Conservation (phyloP, 2,113 vertebrate species). For the Alectura lathami region DNA sequence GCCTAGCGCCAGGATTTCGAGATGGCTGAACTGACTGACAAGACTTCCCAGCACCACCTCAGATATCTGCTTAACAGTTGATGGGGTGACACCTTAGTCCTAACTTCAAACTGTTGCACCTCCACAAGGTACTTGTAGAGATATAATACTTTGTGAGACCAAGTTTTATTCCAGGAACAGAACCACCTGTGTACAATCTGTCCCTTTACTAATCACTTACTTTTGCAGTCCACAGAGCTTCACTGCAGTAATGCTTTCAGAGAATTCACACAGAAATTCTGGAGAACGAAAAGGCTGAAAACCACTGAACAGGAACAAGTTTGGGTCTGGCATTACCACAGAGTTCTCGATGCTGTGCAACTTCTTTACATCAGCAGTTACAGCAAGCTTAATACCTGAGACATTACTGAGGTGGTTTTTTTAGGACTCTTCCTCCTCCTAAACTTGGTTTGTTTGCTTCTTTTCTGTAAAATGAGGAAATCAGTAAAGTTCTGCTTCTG, state of each 20-base stretch:
- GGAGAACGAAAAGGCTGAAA: background rate
- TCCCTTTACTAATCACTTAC: background rate
- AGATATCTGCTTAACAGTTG: background rate
- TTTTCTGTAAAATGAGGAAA: background rate
- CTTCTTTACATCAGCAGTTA: background rate
- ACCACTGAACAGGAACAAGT: background rate
- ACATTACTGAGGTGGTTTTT: background rate
- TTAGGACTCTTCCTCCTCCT: background rate
- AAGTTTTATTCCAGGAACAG: background rate
- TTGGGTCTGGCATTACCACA: background rate
- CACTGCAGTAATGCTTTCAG: background rate
- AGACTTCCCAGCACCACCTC: background rate
- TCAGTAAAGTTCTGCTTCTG: background rate
- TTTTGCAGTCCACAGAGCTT: background rate
- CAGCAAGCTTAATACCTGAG: rapidly evolving
- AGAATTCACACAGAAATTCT: background rate
- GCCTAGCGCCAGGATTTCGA: background rate
- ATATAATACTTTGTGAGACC: no score
- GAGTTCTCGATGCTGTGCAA: background rate
- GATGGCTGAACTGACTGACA: background rate
- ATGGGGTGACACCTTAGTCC: background rate
- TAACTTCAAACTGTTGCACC: background rate
- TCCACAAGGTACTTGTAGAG: background rate
- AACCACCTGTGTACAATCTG: background rate
- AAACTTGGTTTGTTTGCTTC: background rate